A percentile compares a stretch with the other conserved stretches of the same genome.
phyloP scores from a whole-genome alignment of 2,797 vertebrate species.

The Hoplostethus atlanticus region DNA sequence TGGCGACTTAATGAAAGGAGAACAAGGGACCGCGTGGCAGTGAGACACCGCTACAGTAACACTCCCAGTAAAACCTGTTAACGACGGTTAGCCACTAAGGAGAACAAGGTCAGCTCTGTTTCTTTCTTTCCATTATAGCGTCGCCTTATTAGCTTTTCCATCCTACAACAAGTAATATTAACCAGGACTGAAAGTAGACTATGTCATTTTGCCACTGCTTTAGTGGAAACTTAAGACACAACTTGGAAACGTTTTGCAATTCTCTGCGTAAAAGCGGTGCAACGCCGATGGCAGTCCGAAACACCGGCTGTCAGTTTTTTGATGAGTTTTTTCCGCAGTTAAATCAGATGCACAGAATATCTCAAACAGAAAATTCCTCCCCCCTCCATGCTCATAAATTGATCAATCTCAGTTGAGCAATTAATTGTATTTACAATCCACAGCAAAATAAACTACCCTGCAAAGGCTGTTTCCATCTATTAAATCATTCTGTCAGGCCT shows the following conservation, averaged over 20 bases:
- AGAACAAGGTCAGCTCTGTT: conserved; percentile 68
- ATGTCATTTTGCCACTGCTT: conserved; percentile 20
- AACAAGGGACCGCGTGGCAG: conserved; percentile 15
- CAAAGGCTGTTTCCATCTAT: not conserved
- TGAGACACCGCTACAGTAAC: not conserved
- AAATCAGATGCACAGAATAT: not conserved
- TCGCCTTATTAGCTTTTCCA: conserved; percentile 54
- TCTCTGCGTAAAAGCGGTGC: not conserved
- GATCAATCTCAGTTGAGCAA: conserved; percentile 26
- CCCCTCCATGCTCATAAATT: not conserved
- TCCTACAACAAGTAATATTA: conserved; percentile 29
- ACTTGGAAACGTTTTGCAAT: conserved; percentile 26
- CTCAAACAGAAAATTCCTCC: not conserved
- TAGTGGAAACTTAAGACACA: conserved; percentile 32
- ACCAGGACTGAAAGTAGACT: conserved; percentile 34
- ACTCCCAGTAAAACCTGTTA: conserved; percentile 5
- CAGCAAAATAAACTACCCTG: conserved; percentile 11
- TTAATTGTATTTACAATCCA: conserved; percentile 15
- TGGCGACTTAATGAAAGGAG: conserved; percentile 52
- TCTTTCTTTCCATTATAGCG: conserved; percentile 61
- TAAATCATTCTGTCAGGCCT: conserved; percentile 17
- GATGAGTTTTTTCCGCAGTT: too few relatives aligned
- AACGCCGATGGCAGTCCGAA: not conserved
- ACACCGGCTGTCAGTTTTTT: not conserved
- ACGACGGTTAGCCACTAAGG: conserved; percentile 24